phyloP scores from a whole-genome alignment of 2,113 vertebrate genomes.

The Brachyhypopomus gauderio region DNA sequence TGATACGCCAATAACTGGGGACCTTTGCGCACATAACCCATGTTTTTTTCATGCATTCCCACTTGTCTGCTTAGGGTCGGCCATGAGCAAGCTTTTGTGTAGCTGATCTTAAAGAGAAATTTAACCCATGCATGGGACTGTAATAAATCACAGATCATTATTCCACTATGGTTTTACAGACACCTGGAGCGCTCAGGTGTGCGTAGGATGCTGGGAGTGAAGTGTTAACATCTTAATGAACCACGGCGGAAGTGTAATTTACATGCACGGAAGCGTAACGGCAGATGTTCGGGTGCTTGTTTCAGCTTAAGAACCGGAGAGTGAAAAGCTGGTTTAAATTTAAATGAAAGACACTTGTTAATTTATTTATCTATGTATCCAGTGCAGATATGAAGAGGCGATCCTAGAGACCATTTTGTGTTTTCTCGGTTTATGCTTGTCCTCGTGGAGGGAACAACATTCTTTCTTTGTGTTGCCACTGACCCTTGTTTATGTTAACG shows the following conservation, averaged over 20 bases:
- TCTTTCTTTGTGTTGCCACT: neutral
- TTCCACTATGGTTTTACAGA: neutral
- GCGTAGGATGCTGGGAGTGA: conserved; percentile 13
- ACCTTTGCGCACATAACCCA: neutral
- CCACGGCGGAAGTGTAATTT: conserved; percentile 40
- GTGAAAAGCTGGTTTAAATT: conserved; percentile 23
- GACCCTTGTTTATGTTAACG: neutral
- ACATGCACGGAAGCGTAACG: conserved; percentile 42
- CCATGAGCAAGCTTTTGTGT: neutral
- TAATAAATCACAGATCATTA: conserved; percentile 15
- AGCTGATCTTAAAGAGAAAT: neutral
- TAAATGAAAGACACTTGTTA: conserved; percentile 5
- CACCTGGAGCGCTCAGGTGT: neutral
- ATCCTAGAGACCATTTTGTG: no score
- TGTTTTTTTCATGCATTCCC: neutral
- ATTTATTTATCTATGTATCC: neutral
- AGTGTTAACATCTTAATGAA: conserved; percentile 48
- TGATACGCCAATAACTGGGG: neutral
- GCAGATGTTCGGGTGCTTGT: conserved; percentile 42
- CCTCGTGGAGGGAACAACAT: neutral
- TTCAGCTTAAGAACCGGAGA: conserved; percentile 22
- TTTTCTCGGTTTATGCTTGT: neutral
- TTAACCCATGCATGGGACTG: neutral
- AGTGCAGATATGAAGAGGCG: no score
- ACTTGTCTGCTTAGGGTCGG: neutral